Conservation (phyloP, 2,797 vertebrate genomes). For the Anolis apletophallus region DNA sequence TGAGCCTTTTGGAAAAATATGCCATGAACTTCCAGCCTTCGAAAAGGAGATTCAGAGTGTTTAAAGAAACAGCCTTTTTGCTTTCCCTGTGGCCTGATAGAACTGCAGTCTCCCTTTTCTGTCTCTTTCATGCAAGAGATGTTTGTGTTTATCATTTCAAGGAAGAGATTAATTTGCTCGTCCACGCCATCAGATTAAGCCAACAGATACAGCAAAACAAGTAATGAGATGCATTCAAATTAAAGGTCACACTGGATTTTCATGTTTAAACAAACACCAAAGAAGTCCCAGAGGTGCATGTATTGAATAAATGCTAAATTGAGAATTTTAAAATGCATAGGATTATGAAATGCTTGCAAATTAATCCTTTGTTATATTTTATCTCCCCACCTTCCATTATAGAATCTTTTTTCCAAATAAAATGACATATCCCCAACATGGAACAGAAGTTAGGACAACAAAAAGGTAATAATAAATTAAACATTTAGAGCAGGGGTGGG, state of each 20-base stretch:
- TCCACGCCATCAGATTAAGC: background rate
- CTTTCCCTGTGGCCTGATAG: background rate
- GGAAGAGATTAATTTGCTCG: background rate
- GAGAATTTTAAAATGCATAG: background rate
- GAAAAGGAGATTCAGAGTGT: slow-evolving; percentile 1
- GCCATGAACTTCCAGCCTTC: slow-evolving; percentile 16
- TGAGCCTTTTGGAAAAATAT: background rate
- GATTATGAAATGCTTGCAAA: background rate
- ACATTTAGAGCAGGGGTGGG: too few species aligned
- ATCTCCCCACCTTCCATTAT: too few species aligned
- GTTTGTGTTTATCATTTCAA: background rate
- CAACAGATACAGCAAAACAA: background rate
- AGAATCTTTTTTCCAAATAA: too few species aligned
- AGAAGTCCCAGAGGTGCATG: background rate
- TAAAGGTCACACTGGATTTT: background rate
- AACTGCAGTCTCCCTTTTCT: background rate
- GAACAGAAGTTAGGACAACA: too few species aligned
- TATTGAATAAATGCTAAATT: background rate
- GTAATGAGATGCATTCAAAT: background rate
- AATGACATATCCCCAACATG: too few species aligned
- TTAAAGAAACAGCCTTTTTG: slow-evolving; percentile 10
- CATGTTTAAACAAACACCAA: background rate
- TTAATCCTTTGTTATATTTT: background rate
- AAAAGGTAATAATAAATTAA: too few species aligned
- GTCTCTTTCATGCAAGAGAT: background rate